Conservation (phyloP, 92 coral and sea anemone species). For the Meandrina meandrites region DNA sequence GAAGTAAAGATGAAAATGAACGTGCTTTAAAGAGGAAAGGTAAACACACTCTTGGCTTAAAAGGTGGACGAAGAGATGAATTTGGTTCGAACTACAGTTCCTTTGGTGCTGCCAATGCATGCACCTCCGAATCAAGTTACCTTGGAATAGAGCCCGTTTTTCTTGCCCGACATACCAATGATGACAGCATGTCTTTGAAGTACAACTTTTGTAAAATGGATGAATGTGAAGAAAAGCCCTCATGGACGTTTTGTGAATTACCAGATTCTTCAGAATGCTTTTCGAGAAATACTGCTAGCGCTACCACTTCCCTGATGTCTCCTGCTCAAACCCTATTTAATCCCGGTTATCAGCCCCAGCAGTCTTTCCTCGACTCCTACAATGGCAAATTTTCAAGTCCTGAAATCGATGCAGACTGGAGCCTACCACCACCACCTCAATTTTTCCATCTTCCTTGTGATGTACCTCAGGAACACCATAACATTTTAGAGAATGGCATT, state of each 20-base stretch:
- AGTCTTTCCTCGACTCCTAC: background rate
- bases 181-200: background rate
- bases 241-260: background rate
- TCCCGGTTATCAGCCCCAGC: background rate
- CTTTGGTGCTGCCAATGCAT: background rate
- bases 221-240: background rate
- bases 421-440: background rate
- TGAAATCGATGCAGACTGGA: background rate
- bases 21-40: background rate
- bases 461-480: background rate
- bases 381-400: background rate
- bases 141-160: background rate
- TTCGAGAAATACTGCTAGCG: background rate
- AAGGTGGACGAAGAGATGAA: background rate
- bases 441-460: background rate
- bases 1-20: background rate
- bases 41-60: background rate
- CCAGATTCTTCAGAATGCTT: background rate
- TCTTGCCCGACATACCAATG: background rate
- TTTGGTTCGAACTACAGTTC: background rate
- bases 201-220: background rate
- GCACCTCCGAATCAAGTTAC: background rate
- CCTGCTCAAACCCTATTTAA: background rate
- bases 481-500: background rate
- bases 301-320: background rate